These are phyloP conservation scores for Spea bombifrons DNA, from an alignment of 2,113 vertebrate genomes.

Conservation along the genomic window DNA sequence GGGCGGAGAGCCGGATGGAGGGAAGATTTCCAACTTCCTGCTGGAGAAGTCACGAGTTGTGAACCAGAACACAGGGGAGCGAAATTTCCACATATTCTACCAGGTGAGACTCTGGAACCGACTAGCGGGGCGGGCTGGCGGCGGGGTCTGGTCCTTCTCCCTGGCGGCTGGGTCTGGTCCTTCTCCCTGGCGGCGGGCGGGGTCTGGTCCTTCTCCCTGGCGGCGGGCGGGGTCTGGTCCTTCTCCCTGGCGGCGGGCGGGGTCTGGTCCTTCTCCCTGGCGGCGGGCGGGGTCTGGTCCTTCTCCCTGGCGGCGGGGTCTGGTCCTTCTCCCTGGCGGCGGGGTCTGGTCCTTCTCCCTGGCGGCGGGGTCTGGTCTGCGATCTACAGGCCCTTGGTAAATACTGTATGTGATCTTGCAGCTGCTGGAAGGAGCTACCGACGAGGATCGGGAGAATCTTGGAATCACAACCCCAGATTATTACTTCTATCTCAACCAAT, in stretches of 20 bases:
- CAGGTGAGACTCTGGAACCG: constrained; percentile 60
- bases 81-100: constrained; percentile 81
- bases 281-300: too few species aligned
- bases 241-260: too few species aligned
- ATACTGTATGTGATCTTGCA: constrained; percentile 35
- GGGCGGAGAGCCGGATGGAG: constrained; percentile 77
- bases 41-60: constrained; percentile 77
- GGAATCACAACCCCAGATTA: constrained; percentile 75
- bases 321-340: too few species aligned
- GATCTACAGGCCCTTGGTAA: background rate
- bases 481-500: constrained; percentile 78
- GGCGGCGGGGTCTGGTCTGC: background rate
- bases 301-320: too few species aligned
- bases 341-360: too few species aligned
- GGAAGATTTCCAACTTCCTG: constrained; percentile 79
- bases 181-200: too few species aligned
- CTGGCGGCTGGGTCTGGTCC: too few species aligned
- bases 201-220: too few species aligned
- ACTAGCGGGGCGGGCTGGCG: too few species aligned
- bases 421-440: constrained; percentile 65
- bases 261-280: too few species aligned
- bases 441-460: constrained; percentile 71
- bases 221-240: too few species aligned
- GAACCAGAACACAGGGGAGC: constrained; percentile 74
- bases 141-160: too few species aligned